Base-by-base conservation (phyloP, 2,113 vertebrate genomes). In the Ptychochromis oligacanthus region DNA sequence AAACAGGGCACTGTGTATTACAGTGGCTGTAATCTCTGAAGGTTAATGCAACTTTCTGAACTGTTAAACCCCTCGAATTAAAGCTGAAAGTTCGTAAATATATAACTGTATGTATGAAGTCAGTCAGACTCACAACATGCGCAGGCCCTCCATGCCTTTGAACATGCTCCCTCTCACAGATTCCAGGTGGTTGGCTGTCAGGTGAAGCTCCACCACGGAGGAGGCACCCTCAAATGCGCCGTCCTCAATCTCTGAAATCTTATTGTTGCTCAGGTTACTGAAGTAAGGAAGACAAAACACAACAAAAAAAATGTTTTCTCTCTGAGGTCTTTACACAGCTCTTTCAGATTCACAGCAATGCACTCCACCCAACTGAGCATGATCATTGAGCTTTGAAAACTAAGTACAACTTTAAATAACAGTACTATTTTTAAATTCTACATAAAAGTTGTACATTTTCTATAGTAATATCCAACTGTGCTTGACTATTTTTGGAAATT, bases 211-310 rank as follows among this genome's bases (percentile, higher is more conserved):
- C 0, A 84, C 95, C 82, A 96, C 98, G 0, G 97, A 96, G 0
- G 95, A 92, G 0, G 97, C 97, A 0, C 98, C 98, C 18, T 99
- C 98, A 0, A 99, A 99, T 0, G 95, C 96, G 3, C 97, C 97
- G 0, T 99, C 98, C 90, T 99, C 98, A 0, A 99, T 98, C 86
- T 99, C 98, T 0, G 97, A 95, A 89, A 99, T 96, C 89, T 99
- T 99, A 93, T 99, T 99, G 95, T 99, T 99, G 95, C 98, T 99
- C 89, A 99, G 94, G 89, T 99, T 99, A 82, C 98, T 99, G 92
- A 26, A 84, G 7, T 75, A 43, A 60, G 20, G 4, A 54, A 43
- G 24, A 46, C 1, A 6, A n/a, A 7, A 7, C 2, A 12, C 34
- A 46, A 54, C n/a, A 72, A 18, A 56, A 31, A 6, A 40, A 28